phyloP scores from a whole-genome alignment of 2,113 vertebrate species.

The Actinemys pallida region DNA sequence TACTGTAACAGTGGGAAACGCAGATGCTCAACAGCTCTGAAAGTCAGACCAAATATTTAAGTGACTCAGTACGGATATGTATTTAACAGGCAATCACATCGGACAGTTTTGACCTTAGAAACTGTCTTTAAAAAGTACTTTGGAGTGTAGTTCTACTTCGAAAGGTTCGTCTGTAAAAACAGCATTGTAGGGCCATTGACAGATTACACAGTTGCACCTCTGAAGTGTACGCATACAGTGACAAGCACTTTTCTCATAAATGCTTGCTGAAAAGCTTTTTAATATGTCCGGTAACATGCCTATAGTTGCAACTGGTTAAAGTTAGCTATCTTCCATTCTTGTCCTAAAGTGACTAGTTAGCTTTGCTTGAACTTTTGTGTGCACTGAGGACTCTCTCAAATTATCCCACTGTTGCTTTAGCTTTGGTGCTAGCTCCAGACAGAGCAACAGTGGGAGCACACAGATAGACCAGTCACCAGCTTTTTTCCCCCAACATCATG shows the following conservation, averaged over 20 bases:
- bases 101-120: neutral
- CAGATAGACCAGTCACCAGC: neutral
- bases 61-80: neutral
- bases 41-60: neutral
- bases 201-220: neutral
- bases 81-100: neutral
- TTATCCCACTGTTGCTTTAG: neutral
- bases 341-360: neutral
- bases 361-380: neutral
- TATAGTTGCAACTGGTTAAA: neutral
- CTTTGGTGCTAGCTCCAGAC: neutral
- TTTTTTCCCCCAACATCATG: neutral
- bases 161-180: slow-evolving; percentile 14
- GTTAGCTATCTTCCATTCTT: neutral
- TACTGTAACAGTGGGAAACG: neutral
- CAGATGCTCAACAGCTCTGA: neutral
- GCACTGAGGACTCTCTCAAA: neutral
- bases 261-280: slow-evolving; percentile 42
- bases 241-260: neutral
- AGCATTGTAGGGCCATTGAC: neutral
- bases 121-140: neutral
- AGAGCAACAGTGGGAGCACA: rapidly evolving
- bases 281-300: neutral
- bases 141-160: neutral
- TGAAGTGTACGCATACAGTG: neutral